Base-by-base conservation (phyloP, 2,797 vertebrate species). In the Phalanger gymnotis region DNA sequence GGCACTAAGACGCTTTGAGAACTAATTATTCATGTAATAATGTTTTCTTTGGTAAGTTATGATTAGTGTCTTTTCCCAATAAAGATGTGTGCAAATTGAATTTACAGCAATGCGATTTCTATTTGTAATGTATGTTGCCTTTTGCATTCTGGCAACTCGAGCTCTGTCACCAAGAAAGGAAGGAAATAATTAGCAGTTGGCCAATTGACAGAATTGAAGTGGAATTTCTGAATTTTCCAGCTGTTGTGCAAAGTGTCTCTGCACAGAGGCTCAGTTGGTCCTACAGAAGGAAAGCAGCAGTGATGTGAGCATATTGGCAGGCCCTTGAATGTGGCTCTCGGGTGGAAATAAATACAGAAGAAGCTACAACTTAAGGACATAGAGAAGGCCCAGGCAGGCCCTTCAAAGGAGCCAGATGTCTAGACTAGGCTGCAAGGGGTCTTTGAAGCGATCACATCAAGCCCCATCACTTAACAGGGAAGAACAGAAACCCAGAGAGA, bases 151-250 rank as follows among this genome's bases (percentile, higher is more conserved):
- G 96, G 95, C 93, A 91, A 94, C 53, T 97, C 94, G 47, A 95
- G n/a, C 13, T 97, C 97, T 96, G 92, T 97, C 34, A 93, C 22
- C 54, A 96, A 95, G 92, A 97, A 94, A 94, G 89, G 95, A 95
- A 96, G 54, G 97, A 98, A 97, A 97, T 95, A 98, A 98, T 97
- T 97, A 98, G 95, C 92, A 97, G 95, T 95, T 40, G 66, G 66
- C 66, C 61, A 16, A n/a, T 19, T 66, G 61, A n/a, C 94, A 96
- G 56, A 73, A 96, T 92, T 96, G 92, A 91, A 97, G 90, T 94
- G 95, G 96, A 97, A 96, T 92, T 61, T 95, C 96, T 95, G 97
- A 98, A 97, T 98, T 98, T 92, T 97, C 56, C 90, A 97, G 92
- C 95, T 98, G 95, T 96, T 98, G 92, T 97, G 73, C 14, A 96